Percentiles rank a stretch among this genome's conserved stretches.
Conservation (phyloP, 1,140 invertebrate genomes). For the Zaprionus camerounensis region DNA sequence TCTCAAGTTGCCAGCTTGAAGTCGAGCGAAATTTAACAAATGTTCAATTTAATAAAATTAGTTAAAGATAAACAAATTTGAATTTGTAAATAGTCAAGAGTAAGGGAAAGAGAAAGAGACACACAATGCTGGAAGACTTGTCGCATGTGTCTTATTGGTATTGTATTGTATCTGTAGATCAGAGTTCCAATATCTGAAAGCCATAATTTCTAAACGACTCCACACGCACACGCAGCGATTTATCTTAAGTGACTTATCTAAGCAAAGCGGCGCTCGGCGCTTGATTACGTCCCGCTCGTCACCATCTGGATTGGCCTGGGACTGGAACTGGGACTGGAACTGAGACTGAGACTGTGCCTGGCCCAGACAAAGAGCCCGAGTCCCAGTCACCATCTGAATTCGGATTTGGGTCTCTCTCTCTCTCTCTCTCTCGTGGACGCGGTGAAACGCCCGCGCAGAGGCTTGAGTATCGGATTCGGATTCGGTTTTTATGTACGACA, state of each 20-base stretch:
- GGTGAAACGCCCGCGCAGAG: slow-evolving; percentile 55
- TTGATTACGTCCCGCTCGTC: slow-evolving; percentile 57
- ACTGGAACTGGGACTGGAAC: not conserved
- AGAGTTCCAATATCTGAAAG: slow-evolving; percentile 65
- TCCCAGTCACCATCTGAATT: slow-evolving; percentile 4
- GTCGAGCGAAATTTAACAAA: slow-evolving; percentile 70
- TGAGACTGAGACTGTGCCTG: not conserved
- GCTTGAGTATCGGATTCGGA: slow-evolving; percentile 66
- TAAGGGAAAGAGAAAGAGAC: not conserved
- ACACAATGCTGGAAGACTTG: slow-evolving; percentile 21
- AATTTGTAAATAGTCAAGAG: slow-evolving; percentile 47
- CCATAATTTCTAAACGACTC: slow-evolving; percentile 68
- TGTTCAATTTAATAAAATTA: slow-evolving; percentile 75
- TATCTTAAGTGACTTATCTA: slow-evolving; percentile 75
- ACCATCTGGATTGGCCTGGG: slow-evolving; percentile 28
- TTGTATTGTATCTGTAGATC: slow-evolving; percentile 64
- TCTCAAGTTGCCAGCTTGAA: slow-evolving; percentile 19
- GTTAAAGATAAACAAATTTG: slow-evolving; percentile 65
- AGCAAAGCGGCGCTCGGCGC: slow-evolving; percentile 67
- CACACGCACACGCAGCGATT: slow-evolving; percentile 53
- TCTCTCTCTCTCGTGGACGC: not conserved
- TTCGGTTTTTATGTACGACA: slow-evolving; percentile 72
- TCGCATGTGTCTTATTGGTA: slow-evolving; percentile 46
- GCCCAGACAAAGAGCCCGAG: not conserved
- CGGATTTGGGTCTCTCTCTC: slow-evolving; percentile 25